phyloP scores from a whole-genome alignment of 2,113 vertebrate species.

The Euleptes europaea region DNA sequence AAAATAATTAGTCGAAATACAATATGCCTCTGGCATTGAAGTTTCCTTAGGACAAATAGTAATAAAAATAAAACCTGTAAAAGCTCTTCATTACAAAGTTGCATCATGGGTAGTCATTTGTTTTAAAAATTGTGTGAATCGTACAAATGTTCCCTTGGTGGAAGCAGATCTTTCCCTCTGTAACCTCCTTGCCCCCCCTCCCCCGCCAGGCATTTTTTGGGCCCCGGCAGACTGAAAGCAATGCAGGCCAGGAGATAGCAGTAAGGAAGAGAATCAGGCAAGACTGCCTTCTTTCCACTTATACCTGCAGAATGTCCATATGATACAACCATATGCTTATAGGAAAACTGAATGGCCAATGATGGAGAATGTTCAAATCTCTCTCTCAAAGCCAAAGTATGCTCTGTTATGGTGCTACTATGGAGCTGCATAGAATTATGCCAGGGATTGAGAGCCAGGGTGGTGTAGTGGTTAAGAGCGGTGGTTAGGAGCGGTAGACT shows the following conservation, averaged over 20 bases:
- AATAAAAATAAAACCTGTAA: constrained; percentile 34
- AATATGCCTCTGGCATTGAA: constrained; percentile 1
- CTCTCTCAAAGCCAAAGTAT: constrained; percentile 34
- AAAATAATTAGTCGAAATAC: constrained; percentile 46
- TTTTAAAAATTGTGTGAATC: neutral
- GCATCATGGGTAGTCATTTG: constrained; percentile 21
- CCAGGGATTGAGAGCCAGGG: too few relatives aligned
- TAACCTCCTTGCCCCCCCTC: too few relatives aligned
- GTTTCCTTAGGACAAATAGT: constrained; percentile 38
- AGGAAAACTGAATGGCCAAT: neutral
- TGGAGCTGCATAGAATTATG: neutral
- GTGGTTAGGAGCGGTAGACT: too few relatives aligned
- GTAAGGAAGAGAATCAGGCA: too few relatives aligned
- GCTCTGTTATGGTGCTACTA: constrained; percentile 32
- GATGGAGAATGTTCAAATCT: neutral
- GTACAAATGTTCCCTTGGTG: too few relatives aligned
- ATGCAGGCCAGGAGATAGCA: too few relatives aligned
- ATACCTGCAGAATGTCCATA: too few relatives aligned
- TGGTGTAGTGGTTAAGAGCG: too few relatives aligned
- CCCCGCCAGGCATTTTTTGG: too few relatives aligned
- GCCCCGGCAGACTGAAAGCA: too few relatives aligned
- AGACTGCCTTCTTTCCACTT: too few relatives aligned
- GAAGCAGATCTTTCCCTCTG: too few relatives aligned
- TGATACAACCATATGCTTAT: neutral
- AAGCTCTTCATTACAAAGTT: constrained; percentile 55